phyloP scores from a whole-genome alignment of 2,888 invertebrate genomes.

The Ceratothoa steindachneri region DNA sequence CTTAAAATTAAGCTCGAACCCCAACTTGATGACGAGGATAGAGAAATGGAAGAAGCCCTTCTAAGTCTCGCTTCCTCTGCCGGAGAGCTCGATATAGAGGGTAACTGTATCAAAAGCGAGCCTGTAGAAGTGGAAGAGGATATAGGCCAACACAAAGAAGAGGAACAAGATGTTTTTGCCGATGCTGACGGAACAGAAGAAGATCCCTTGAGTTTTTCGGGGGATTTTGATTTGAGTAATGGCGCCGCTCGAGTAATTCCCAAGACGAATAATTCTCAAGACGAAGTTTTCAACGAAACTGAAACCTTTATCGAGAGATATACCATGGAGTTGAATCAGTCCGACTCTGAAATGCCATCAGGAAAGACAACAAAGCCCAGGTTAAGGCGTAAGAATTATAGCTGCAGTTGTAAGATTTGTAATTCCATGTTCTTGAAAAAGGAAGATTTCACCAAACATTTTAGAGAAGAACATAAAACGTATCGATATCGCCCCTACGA shows the following conservation, averaged over 20 bases:
- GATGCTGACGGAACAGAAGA: background rate
- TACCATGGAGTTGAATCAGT: background rate
- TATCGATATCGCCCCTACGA: conserved; percentile 38
- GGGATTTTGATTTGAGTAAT: background rate
- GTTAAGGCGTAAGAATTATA: conserved; percentile 8
- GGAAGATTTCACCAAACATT: conserved; percentile 30
- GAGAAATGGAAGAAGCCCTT: conserved; percentile 3
- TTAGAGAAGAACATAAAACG: conserved; percentile 27
- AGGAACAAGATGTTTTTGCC: background rate
- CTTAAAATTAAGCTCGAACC: conserved; percentile 41
- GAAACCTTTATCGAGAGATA: background rate
- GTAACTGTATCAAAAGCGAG: background rate
- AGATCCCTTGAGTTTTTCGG: background rate
- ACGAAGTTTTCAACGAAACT: background rate
- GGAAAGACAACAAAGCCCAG: conserved; percentile 13
- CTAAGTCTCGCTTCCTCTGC: background rate
- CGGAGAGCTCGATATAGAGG: background rate
- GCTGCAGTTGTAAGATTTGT: background rate
- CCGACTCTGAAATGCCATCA: background rate
- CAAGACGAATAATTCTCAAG: background rate
- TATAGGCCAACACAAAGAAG: background rate
- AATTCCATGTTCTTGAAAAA: background rate
- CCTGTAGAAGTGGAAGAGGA: background rate
- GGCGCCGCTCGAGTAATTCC: background rate
- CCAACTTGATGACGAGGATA: conserved; percentile 21